A percentile compares a stretch with the other conserved stretches of the same genome.
phyloP scores from a whole-genome alignment of 2,113 vertebrate genomes.

The Sylvia atricapilla region DNA sequence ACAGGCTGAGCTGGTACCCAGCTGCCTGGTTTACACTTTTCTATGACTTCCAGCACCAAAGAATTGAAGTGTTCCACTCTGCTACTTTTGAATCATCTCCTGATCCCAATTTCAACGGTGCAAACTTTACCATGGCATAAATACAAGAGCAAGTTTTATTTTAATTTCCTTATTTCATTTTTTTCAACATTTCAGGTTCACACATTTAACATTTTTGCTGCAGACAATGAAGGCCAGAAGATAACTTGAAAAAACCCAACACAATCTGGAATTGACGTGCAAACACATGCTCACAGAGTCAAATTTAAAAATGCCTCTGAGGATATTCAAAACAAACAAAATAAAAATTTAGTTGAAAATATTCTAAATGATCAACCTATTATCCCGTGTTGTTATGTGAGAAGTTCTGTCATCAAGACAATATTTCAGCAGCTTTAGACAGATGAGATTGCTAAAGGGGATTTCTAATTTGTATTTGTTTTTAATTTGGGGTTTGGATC shows the following conservation, averaged over 20 bases:
- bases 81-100: background rate
- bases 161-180: background rate
- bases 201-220: background rate
- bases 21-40: background rate
- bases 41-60: background rate
- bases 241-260: background rate
- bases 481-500: conserved; percentile 63
- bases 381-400: background rate
- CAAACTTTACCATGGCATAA: background rate
- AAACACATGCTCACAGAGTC: background rate
- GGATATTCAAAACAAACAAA: conserved; percentile 11
- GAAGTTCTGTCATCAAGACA: conserved; percentile 25
- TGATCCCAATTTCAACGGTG: background rate
- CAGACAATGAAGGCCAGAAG: background rate
- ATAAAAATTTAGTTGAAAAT: background rate
- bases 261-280: background rate
- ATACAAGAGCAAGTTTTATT: background rate
- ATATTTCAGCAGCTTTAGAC: conserved; percentile 30
- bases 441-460: conserved; percentile 20
- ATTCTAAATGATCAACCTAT: background rate
- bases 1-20: background rate
- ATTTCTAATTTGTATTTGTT: conserved; percentile 53
- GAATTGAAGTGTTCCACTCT: background rate
- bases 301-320: background rate
- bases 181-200: background rate